A percentile compares a stretch with the other conserved stretches of the same genome.
Evolutionary conservation across 1,140 invertebrate genomes (phyloP).

Genomic region (Cherax destructor): DNA sequence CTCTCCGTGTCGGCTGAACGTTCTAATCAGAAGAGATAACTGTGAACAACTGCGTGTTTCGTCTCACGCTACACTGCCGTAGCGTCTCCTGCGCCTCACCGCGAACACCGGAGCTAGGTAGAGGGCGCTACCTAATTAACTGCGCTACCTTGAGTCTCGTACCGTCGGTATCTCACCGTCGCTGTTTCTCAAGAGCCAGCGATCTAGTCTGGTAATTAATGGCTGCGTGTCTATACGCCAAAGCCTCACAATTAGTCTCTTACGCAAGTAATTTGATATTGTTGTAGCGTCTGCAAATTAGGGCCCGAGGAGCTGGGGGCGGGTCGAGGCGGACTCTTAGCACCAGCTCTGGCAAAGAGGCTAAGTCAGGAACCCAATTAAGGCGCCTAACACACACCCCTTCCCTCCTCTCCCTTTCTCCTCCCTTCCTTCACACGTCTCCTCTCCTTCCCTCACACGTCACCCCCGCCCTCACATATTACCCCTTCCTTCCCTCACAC

Average conservation of each 20-base stretch:
- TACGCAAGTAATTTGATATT: constrained; percentile 54
- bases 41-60: too few species aligned
- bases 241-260: constrained; percentile 51
- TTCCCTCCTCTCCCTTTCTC: neutral
- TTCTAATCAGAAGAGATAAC: too few species aligned
- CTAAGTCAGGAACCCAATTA: constrained; percentile 44
- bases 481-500: too few species aligned
- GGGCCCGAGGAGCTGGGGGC: neutral
- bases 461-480: neutral
- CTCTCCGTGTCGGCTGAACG: too few species aligned
- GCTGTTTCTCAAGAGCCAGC: constrained; percentile 40
- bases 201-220: constrained; percentile 41
- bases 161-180: constrained; percentile 5
- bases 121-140: constrained; percentile 12
- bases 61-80: too few species aligned
- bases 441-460: neutral
- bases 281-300: constrained; percentile 41
- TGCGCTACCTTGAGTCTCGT: neutral
- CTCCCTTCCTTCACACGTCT: neutral
- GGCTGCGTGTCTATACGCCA: constrained; percentile 45
- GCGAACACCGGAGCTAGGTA: neutral
- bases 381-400: constrained; percentile 32
- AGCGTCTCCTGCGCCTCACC: neutral
- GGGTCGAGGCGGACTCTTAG: constrained; percentile 11
- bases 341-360: neutral